Conservation (phyloP, 2,113 vertebrate species). For the Petrocephalus zakoni region DNA sequence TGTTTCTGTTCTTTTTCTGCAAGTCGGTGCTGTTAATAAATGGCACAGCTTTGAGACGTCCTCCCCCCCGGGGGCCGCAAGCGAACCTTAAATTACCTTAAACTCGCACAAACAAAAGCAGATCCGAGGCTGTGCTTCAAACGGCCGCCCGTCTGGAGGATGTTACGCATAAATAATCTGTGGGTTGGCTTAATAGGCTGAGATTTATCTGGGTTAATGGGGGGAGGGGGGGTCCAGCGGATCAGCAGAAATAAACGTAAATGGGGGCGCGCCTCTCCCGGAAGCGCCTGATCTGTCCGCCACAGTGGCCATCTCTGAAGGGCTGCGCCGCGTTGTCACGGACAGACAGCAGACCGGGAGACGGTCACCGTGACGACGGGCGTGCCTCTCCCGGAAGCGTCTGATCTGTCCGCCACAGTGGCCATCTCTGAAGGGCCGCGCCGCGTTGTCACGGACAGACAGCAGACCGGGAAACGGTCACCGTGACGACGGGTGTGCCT, state of each 20-base stretch:
- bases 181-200: constrained; percentile 47
- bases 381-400: neutral
- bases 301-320: neutral
- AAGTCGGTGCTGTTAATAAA: constrained; percentile 31
- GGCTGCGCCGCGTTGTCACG: neutral
- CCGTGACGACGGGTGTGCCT: neutral
- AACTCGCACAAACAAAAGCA: constrained; percentile 40
- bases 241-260: constrained; percentile 26
- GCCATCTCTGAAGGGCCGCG: neutral
- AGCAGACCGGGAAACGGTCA: too few species aligned
- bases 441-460: neutral
- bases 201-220: constrained; percentile 54
- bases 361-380: neutral
- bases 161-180: constrained; percentile 50
- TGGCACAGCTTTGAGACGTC: constrained; percentile 37
- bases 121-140: constrained; percentile 36
- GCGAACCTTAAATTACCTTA: constrained; percentile 53
- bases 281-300: neutral
- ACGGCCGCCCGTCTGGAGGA: constrained; percentile 44
- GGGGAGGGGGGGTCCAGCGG: constrained; percentile 38
- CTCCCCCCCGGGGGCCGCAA: constrained; percentile 27
- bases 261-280: neutral
- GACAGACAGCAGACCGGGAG: too few species aligned
- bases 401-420: neutral
- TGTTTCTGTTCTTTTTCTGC: constrained; percentile 23